Evolutionary conservation across 2,888 invertebrate species (phyloP), one percentile per base, ranked within the genome.

Genomic region (Maniola hyperantus): DNA sequence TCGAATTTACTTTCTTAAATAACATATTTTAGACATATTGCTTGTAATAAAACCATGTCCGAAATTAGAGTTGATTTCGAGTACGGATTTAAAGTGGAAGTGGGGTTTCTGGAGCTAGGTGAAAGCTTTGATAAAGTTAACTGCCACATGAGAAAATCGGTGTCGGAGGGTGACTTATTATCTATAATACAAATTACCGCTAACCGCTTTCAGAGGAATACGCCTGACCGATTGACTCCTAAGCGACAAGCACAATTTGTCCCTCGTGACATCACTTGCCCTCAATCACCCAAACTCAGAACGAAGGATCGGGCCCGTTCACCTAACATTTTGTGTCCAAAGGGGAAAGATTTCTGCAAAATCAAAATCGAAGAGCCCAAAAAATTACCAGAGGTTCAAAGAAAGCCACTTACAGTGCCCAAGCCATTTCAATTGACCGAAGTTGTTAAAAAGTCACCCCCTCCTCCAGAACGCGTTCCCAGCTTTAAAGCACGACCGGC

Each of bases 341-440:
- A 94, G 71, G 94, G 96, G 73, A 87, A 90, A 59, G 96, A 87
- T 93, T 93, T 77, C n/a, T n/a, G n/a, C n/a, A 94, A 94, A 82
- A 94, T 96, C 36, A 95, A 95, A 4, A 83, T 95, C 44, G 87
- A 91, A 70, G 93, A 93, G 1, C 78, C 90, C 13, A 88, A 88
- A 67, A 80, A 85, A 68, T 87, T 93, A n/a, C 92, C 93, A 5
- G 88, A 92, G 57, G 85, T 93, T 0, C 79, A 83, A 0, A 94
- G 86, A 64, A 95, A 94, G 74, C 92, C 93, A 0, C 46, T 80
- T 0, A 96, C 96, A 1, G 74, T 93, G 15, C 93, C 94, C 0
- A 93, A 94, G 75, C 95, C 95, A 18, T 96, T 95, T 72, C 93
- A 94, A n/a, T 82, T 95, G 44, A 94, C 95, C 6, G 91, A 94